A percentile compares a stretch with the other conserved stretches of the same genome.
Conservation (phyloP, 92 coral and sea anemone genomes). For the Phymanthus crucifer region DNA sequence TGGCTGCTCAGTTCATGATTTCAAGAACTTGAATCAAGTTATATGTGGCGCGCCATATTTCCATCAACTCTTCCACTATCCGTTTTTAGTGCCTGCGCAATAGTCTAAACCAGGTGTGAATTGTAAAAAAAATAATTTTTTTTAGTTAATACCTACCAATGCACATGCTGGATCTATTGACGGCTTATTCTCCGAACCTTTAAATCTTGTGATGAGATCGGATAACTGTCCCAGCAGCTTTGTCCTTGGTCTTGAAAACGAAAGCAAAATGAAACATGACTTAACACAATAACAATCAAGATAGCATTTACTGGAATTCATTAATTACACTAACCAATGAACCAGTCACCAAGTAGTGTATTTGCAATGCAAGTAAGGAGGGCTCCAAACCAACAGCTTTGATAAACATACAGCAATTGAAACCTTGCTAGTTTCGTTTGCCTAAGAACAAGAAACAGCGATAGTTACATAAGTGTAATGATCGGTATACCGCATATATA, state of each 20-base stretch:
- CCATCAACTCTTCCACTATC: not conserved
- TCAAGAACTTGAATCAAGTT: too few species aligned
- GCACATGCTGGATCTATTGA: not conserved
- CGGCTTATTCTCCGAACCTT: not conserved
- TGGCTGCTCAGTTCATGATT: too few species aligned
- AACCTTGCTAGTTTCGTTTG: not conserved
- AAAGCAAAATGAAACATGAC: not conserved
- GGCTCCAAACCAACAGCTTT: constrained; percentile 18
- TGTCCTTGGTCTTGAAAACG: too few species aligned
- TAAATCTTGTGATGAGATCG: not conserved
- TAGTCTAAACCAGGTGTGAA: not conserved
- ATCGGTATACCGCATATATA: too few species aligned
- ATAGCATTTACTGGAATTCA: not conserved
- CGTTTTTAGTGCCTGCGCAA: not conserved
- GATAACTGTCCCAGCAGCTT: not conserved
- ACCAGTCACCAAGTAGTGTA: constrained; percentile 8
- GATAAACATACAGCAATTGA: not conserved
- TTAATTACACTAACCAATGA: not conserved
- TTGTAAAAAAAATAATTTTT: too few species aligned
- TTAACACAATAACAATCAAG: not conserved
- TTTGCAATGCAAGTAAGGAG: not conserved
- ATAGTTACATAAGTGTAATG: too few species aligned
- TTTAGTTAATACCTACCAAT: not conserved
- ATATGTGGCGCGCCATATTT: too few species aligned
- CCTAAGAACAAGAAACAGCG: not conserved